phyloP scores from a whole-genome alignment of 37 sponge, comb jelly and placozoan species.

The Tethya wilhelma region DNA sequence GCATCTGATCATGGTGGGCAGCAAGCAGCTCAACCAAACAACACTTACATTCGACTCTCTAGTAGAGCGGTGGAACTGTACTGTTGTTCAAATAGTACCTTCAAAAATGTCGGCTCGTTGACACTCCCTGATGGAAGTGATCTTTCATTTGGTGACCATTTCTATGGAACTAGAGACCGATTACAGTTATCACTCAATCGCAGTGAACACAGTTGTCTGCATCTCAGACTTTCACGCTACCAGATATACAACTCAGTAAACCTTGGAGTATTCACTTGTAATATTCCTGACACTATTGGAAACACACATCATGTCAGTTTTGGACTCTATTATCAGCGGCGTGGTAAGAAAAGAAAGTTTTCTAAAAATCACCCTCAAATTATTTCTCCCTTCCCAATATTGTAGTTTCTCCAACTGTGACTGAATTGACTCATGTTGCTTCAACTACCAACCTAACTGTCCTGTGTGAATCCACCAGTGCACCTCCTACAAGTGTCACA shows the following conservation, averaged over 20 bases:
- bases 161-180: background rate
- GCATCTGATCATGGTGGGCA: background rate
- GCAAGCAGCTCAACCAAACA: background rate
- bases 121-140: background rate
- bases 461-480: background rate
- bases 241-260: background rate
- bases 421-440: background rate
- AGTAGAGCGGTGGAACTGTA: too few species aligned
- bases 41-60: background rate
- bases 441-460: background rate
- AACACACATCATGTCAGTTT: background rate
- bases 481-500: constrained; percentile 7
- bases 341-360: too few species aligned
- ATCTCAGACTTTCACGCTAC: background rate
- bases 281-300: constrained; percentile 7
- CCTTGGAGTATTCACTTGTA: constrained; percentile 1
- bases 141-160: background rate
- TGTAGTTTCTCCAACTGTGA: background rate
- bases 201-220: too few species aligned
- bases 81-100: background rate
- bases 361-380: too few species aligned
- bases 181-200: too few species aligned
- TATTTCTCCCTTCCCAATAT: too few species aligned
- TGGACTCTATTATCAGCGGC: background rate
- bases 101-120: background rate